Evolutionary conservation across 2,797 vertebrate genomes (phyloP), one percentile per base, ranked within the genome.

Genomic region (Numenius phaeopus): DNA sequence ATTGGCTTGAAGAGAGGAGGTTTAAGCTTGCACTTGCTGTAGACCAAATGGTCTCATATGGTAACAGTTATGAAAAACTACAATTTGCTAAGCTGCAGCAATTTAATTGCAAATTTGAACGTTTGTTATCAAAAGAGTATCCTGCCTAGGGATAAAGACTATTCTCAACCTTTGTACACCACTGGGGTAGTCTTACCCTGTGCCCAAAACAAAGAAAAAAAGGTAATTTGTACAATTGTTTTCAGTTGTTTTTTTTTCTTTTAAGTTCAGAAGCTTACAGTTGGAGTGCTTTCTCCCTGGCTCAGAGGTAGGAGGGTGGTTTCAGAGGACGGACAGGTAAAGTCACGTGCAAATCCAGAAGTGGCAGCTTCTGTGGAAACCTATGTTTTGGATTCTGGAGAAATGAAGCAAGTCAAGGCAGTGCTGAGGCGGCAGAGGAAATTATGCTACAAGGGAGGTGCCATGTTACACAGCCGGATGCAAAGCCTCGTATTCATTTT

Each of bases 401-500:
- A 54, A 83, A 76, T 16, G 24, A 21, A 64, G 89, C 50, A 73
- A 71, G 50, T 13, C 47, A 58, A 88, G 85, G 86, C 7, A 1
- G 73, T 67, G 89, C 73, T 80, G 93, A 90, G 77, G 82, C 62
- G 87, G 76, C 40, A 87, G 27, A 65, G 37, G 69, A 90, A 83
- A 78, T 62, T 58, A 89, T 18, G 37, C 42, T 87, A 16, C 62
- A 10, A 83, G 82, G 89, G 67, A 96, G 65, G 87, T 42, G 77
- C 80, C 91, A 11, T 2, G 40, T 83, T 64, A 46, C 85, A 40
- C 34, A 76, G 75, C 52, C 5, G 4, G 61, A 71, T 82, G 77
- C 1, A 2, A 27, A 59, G 64, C 55, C 67, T 4, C 29, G 29
- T 14, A 2, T 3, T 52, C 9, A 1, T 91, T 95, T 69, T 88